Conservation (phyloP, 2,888 invertebrate genomes). For the Andricus curvator region DNA sequence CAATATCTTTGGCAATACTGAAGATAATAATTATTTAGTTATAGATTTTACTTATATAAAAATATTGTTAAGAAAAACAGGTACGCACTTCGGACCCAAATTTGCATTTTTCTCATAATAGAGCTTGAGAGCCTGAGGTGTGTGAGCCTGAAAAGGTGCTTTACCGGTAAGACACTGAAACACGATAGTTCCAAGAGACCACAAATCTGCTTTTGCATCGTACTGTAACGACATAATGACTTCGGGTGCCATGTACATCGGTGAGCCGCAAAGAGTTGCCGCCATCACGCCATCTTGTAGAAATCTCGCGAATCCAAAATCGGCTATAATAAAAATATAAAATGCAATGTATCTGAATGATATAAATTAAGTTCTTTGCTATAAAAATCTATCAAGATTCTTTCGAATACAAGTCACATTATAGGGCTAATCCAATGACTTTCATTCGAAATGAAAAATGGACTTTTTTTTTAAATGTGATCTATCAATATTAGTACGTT, state of each 20-base stretch:
- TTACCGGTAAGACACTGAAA: conserved; percentile 99
- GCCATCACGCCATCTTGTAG: conserved; percentile 99
- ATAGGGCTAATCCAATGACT: too few species aligned
- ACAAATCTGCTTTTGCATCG: conserved; percentile 99
- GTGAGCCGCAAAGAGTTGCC: conserved; percentile 98
- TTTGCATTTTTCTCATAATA: conserved; percentile 98
- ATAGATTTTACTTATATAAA: not conserved
- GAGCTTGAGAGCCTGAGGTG: conserved; percentile 97
- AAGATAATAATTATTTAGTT: too few species aligned
- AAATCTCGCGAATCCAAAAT: conserved; percentile 99
- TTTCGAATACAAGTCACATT: too few species aligned
- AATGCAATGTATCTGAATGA: too few species aligned
- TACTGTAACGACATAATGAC: conserved; percentile 99
- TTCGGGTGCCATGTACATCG: conserved; percentile 99
- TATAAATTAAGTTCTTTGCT: too few species aligned
- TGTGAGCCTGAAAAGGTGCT: conserved; percentile 98
- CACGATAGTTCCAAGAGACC: conserved; percentile 99
- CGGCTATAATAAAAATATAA: conserved; percentile 83
- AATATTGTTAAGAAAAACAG: not conserved
- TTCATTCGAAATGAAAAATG: too few species aligned
- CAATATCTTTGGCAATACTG: too few species aligned
- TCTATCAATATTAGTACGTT: too few species aligned
- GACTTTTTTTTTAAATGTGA: too few species aligned
- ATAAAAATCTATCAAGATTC: too few species aligned
- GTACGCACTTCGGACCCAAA: conserved; percentile 91